A percentile compares a stretch with the other conserved stretches of the same genome.
Conservation (phyloP, 2,797 vertebrate genomes). For the Clarias pachynema region DNA sequence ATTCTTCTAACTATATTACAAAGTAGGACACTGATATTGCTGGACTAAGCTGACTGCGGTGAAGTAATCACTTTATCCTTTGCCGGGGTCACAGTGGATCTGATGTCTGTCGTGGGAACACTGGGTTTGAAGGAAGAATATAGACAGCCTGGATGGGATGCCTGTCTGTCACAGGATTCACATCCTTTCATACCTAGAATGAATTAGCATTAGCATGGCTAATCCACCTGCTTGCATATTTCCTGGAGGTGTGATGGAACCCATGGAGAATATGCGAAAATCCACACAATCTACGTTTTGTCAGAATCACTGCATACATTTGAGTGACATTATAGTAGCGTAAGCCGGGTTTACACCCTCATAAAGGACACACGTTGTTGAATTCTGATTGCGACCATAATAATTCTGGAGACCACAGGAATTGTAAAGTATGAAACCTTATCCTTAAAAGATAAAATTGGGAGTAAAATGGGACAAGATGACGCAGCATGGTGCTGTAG, state of each 20-base stretch:
- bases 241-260: neutral
- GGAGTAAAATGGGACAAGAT: no score
- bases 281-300: neutral
- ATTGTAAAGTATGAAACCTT: no score
- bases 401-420: no score
- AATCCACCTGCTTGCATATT: neutral
- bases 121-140: neutral
- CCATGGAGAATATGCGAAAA: neutral
- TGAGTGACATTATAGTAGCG: neutral
- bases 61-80: slow-evolving; percentile 4
- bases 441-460: no score
- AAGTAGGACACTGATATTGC: neutral
- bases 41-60: neutral
- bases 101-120: neutral
- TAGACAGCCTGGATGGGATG: neutral
- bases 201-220: neutral
- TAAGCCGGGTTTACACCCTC: neutral
- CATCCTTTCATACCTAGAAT: neutral
- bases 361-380: no score
- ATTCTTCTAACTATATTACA: neutral
- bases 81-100: neutral
- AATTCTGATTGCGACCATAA: no score
- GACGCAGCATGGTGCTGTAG: no score
- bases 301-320: neutral
- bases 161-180: neutral